These are phyloP conservation scores for Equus przewalskii DNA, from an alignment of 2,113 vertebrate species.

Conservation along the genomic window DNA sequence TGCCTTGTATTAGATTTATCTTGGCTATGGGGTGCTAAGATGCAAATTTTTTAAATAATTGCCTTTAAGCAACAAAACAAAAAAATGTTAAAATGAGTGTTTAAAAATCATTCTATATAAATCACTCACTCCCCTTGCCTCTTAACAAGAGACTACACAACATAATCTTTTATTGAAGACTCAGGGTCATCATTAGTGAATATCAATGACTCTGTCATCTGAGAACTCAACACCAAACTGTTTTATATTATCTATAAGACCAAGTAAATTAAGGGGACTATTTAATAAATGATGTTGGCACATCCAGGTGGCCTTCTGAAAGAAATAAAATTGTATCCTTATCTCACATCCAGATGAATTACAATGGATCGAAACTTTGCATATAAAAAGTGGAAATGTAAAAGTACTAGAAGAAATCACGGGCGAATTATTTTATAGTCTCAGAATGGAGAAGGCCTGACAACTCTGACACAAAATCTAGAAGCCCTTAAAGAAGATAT, in stretches of 20 bases:
- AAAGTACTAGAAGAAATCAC: neutral
- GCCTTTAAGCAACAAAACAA: neutral
- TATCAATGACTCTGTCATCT: neutral
- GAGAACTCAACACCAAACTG: neutral
- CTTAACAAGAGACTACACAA: neutral
- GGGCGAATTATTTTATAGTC: neutral
- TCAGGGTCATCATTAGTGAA: neutral
- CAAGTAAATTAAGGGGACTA: neutral
- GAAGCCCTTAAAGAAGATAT: neutral
- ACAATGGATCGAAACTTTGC: neutral
- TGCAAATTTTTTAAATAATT: neutral
- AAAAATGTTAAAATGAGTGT: neutral
- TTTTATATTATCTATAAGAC: neutral
- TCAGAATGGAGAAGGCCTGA: neutral
- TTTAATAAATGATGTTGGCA: neutral
- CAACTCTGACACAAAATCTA: neutral
- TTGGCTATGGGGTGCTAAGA: neutral
- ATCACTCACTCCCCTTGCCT: neutral
- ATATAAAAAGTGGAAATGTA: neutral
- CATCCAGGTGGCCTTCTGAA: neutral
- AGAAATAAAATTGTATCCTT: neutral
- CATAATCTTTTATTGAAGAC: neutral
- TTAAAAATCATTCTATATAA: neutral
- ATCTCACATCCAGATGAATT: neutral
- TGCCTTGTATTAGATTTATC: neutral